phyloP scores from a whole-genome alignment of 2,888 invertebrate genomes.

The Keiferia lycopersicella region DNA sequence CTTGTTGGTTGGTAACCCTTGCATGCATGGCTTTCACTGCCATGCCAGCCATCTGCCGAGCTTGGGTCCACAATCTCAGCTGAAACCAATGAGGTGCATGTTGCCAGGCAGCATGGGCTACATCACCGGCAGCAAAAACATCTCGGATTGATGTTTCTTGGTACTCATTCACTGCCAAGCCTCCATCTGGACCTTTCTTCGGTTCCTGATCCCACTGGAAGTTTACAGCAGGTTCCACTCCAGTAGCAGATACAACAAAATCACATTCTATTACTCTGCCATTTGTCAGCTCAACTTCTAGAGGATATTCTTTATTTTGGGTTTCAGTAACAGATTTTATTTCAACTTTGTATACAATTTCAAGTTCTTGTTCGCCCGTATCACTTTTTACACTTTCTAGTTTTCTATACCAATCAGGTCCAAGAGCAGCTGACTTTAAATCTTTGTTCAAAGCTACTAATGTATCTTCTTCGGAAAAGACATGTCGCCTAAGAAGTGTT shows the following conservation, averaged over 20 bases:
- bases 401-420: conserved; percentile 96
- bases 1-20: conserved; percentile 80
- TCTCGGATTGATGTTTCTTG: conserved; percentile 90
- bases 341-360: conserved; percentile 83
- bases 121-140: conserved; percentile 98
- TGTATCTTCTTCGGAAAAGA: conserved; percentile 83
- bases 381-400: conserved; percentile 82
- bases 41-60: conserved; percentile 97
- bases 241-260: conserved; percentile 97
- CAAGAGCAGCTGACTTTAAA: conserved; percentile 92
- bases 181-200: conserved; percentile 85
- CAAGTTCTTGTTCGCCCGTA: conserved; percentile 70
- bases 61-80: conserved; percentile 99
- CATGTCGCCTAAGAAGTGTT: conserved; percentile 82
- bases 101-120: conserved; percentile 91
- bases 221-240: conserved; percentile 88
- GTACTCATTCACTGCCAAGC: conserved; percentile 90
- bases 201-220: conserved; percentile 79
- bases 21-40: conserved; percentile 94
- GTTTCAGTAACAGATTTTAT: conserved; percentile 67
- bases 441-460: conserved; percentile 61
- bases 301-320: conserved; percentile 80
- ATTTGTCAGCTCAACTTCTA: conserved; percentile 88
- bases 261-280: conserved; percentile 89
- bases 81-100: conserved; percentile 93